Percentiles rank a stretch among this genome's conserved stretches.
Conservation (phyloP, 2,113 vertebrate species). For the Tretioscincus oriximinensis region DNA sequence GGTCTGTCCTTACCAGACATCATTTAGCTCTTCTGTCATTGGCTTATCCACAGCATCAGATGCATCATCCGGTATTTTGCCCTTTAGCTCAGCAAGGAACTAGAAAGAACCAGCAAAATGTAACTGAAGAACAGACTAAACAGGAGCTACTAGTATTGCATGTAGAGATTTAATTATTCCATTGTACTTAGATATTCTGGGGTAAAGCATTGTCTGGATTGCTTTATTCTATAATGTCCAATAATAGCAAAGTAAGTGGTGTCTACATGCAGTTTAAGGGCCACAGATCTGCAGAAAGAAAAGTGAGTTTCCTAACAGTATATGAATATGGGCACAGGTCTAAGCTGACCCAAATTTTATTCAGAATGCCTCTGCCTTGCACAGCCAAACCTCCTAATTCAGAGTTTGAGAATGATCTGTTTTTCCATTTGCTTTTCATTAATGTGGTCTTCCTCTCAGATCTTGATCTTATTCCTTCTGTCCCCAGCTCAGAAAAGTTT, state of each 20-base stretch:
- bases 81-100: slow-evolving; percentile 63
- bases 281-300: neutral
- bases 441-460: neutral
- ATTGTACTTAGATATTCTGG: no score
- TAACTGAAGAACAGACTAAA: neutral
- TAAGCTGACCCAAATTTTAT: neutral
- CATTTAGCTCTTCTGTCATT: slow-evolving; percentile 56
- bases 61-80: neutral
- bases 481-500: neutral
- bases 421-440: neutral
- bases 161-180: no score
- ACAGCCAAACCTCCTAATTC: neutral
- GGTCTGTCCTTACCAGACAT: slow-evolving; percentile 57
- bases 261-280: neutral
- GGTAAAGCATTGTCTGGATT: no score
- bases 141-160: neutral
- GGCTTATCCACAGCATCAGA: slow-evolving; percentile 3
- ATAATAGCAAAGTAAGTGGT: no score
- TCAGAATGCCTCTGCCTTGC: neutral
- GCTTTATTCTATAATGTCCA: no score
- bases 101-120: neutral
- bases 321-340: neutral
- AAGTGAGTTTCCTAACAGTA: neutral
- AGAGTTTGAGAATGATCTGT: neutral
- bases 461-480: neutral